Evolutionary conservation across 2,797 vertebrate genomes (phyloP).

Genomic region (Todus mexicanus): DNA sequence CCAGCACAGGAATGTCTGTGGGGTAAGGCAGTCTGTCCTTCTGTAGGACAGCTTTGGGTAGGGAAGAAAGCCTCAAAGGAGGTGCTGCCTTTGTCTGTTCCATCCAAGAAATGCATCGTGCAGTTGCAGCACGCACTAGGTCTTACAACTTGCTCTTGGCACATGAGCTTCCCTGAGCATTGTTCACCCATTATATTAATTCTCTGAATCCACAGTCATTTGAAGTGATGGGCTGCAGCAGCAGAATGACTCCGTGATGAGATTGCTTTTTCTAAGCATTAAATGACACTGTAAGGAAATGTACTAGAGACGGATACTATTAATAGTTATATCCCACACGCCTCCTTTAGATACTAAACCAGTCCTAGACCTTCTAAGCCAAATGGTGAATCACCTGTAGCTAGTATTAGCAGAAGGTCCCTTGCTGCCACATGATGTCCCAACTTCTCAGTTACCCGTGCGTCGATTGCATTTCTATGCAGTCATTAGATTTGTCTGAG

Average conservation of each 20-base stretch:
- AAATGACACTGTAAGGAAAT: not conserved
- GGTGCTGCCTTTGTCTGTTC: not conserved
- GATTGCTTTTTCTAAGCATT: not conserved
- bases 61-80: not conserved
- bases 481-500: not conserved
- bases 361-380: not conserved
- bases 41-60: not conserved
- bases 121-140: not conserved
- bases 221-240: not conserved
- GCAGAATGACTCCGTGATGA: not conserved
- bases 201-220: not conserved
- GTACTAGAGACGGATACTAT: not conserved
- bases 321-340: not conserved
- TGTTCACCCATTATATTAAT: not conserved
- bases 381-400: not conserved
- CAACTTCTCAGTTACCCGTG: not conserved
- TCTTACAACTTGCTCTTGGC: not conserved
- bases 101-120: not conserved
- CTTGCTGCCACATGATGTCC: not conserved
- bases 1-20: not conserved
- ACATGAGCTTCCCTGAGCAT: not conserved
- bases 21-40: accelerated
- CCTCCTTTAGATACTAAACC: not conserved
- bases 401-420: not conserved
- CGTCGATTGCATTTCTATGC: not conserved